These are phyloP conservation scores for Leptinotarsa tumamoca DNA, from an alignment of 2,888 invertebrate species.

Conservation along the genomic window DNA sequence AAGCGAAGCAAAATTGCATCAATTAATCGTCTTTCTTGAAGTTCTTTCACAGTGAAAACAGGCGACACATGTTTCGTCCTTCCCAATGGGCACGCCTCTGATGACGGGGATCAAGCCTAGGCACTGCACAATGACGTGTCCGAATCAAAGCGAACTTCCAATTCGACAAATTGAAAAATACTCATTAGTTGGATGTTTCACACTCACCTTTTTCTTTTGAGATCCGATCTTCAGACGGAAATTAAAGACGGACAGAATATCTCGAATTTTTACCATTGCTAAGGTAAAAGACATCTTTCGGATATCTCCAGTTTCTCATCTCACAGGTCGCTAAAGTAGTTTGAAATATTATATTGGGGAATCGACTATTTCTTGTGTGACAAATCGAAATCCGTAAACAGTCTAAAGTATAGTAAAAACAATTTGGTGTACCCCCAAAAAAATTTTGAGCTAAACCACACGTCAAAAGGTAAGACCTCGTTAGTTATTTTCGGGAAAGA, in stretches of 20 bases:
- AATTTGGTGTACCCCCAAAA: too few species aligned
- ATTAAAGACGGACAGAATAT: conserved; percentile 61
- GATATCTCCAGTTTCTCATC: not conserved
- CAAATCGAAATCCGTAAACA: too few species aligned
- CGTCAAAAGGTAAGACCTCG: too few species aligned
- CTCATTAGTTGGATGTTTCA: conserved; percentile 67
- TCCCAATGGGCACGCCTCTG: conserved; percentile 21
- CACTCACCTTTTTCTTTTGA: conserved; percentile 54
- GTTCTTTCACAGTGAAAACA: not conserved
- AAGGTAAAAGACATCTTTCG: conserved; percentile 26
- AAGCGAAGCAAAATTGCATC: too few species aligned
- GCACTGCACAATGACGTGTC: conserved; percentile 63
- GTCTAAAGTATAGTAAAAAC: too few species aligned
- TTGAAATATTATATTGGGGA: not conserved
- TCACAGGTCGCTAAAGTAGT: not conserved
- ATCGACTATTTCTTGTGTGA: too few species aligned
- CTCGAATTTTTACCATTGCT: conserved; percentile 57
- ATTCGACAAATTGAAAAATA: conserved; percentile 68
- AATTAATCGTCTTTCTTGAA: too few species aligned
- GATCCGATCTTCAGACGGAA: conserved; percentile 50
- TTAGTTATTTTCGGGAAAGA: too few species aligned
- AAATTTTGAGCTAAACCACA: too few species aligned
- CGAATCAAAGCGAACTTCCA: conserved; percentile 65
- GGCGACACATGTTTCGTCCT: conserved; percentile 18
- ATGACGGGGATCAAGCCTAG: conserved; percentile 22